Conservation (phyloP, 2,888 invertebrate genomes). For the Plebejus argus region DNA sequence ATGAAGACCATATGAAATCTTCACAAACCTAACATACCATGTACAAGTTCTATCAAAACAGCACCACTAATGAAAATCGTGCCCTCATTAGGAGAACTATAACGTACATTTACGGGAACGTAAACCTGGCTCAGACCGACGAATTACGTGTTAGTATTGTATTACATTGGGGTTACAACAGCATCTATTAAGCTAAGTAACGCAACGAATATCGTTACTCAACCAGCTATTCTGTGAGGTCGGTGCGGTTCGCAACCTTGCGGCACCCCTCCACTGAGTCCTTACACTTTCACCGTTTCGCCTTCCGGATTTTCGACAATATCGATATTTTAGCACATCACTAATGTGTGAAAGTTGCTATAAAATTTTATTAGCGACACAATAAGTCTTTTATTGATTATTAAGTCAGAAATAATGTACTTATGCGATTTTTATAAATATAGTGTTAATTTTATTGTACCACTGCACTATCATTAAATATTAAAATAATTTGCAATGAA, state of each 20-base stretch:
- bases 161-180: conserved; percentile 37
- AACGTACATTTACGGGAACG: conserved; percentile 13
- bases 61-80: background rate
- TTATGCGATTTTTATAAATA: too few species aligned
- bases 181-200: conserved; percentile 60
- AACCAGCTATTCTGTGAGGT: conserved; percentile 69
- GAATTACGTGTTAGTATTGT: conserved; percentile 34
- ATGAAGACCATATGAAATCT: too few species aligned
- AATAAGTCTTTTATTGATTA: background rate
- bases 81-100: background rate
- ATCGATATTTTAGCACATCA: conserved; percentile 14
- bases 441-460: too few species aligned
- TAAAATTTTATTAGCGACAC: background rate
- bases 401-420: too few species aligned
- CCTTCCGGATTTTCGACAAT: conserved; percentile 43
- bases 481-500: background rate
- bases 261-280: conserved; percentile 52
- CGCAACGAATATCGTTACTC: conserved; percentile 74
- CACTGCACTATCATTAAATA: too few species aligned
- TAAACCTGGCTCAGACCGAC: conserved; percentile 11
- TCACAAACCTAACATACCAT: too few species aligned
- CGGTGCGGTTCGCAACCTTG: conserved; percentile 73
- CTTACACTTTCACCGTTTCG: conserved; percentile 71
- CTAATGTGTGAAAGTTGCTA: conserved; percentile 15
- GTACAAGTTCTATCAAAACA: background rate